These are phyloP conservation scores for Champsocephalus gunnari DNA, from an alignment of 2,797 vertebrate species.

Conservation along the genomic window DNA sequence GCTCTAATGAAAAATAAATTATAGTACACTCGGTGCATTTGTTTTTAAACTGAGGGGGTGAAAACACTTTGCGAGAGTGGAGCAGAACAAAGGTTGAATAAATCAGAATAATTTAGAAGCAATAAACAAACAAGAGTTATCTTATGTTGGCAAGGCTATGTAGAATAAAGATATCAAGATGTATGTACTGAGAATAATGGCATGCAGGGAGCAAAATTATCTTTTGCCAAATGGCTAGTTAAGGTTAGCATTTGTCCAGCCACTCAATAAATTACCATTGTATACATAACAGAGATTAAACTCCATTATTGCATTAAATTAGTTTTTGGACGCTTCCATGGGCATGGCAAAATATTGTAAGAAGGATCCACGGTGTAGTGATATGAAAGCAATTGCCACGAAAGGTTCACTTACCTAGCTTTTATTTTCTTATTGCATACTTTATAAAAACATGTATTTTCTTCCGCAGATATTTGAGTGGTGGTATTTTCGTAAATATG, in stretches of 20 bases:
- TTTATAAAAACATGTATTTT: not conserved
- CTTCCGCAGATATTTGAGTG: constrained; percentile 94
- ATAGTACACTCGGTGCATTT: not conserved
- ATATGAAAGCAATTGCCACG: not conserved
- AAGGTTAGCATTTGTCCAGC: no score
- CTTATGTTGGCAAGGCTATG: not conserved
- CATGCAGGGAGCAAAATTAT: no score
- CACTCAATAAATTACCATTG: no score
- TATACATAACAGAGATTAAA: not conserved
- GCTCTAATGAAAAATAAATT: not conserved
- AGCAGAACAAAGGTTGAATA: not conserved
- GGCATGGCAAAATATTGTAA: not conserved
- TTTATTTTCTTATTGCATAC: not conserved
- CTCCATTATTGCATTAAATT: not conserved
- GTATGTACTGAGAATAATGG: not conserved
- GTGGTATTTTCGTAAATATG: constrained; percentile 99
- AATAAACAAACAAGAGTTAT: not conserved
- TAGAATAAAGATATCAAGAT: not conserved
- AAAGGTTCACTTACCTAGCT: not conserved
- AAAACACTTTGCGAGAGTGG: not conserved
- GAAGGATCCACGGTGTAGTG: not conserved
- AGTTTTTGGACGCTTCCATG: not conserved
- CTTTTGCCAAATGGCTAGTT: no score
- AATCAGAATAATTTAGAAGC: not conserved
- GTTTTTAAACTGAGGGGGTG: not conserved